Percentiles rank a stretch among this genome's conserved stretches.
Evolutionary conservation across 2,888 invertebrate genomes (phyloP).

Genomic region (Aelia acuminata): DNA sequence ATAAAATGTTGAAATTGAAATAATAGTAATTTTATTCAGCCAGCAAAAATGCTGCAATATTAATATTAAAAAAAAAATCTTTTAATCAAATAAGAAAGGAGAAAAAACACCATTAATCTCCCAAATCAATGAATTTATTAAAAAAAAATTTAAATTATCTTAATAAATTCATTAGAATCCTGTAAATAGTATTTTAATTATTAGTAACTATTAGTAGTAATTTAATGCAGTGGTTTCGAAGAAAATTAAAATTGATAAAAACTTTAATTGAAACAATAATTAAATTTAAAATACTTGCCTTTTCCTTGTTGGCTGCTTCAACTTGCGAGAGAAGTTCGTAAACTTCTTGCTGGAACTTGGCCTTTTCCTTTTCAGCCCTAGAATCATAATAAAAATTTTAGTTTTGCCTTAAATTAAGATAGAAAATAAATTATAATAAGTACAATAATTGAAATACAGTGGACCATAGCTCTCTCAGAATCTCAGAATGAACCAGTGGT

Average conservation of each 20-base stretch:
- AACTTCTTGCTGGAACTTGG: constrained; percentile 98
- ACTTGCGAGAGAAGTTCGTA: constrained; percentile 97
- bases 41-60: not conserved
- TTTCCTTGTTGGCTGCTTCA: constrained; percentile 95
- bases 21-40: not conserved
- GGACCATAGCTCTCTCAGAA: too few relatives aligned
- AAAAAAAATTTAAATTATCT: too few relatives aligned
- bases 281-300: constrained; percentile 71
- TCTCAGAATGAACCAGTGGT: too few relatives aligned
- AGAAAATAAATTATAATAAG: not conserved
- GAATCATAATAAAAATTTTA: constrained; percentile 66
- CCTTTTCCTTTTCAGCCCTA: constrained; percentile 98
- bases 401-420: not conserved
- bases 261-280: too few relatives aligned
- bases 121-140: too few relatives aligned
- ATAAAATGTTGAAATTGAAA: too few relatives aligned
- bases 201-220: too few relatives aligned
- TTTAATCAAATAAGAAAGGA: not conserved
- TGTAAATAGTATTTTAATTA: too few relatives aligned
- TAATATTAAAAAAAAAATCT: not conserved
- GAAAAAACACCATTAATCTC: too few relatives aligned
- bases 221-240: too few relatives aligned
- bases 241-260: too few relatives aligned
- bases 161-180: too few relatives aligned
- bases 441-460: not conserved